Evolutionary conservation across 1,140 invertebrate genomes (phyloP), one percentile per base, ranked within the genome.

Genomic region (Daktulosphaira vitifoliae): DNA sequence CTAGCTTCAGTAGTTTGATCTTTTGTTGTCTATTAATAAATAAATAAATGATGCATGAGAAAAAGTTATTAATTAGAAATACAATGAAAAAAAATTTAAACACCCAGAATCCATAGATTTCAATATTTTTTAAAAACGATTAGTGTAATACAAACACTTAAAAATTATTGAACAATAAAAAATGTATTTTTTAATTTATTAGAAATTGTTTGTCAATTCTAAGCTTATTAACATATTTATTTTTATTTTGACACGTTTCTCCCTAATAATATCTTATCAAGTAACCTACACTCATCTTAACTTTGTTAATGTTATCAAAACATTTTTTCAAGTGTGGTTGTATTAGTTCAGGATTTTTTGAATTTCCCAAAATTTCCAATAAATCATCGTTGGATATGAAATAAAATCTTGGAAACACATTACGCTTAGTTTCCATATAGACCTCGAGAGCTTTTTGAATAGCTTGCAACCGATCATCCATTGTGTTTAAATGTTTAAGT

Each of bases 351-450:
- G 89, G 89, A 70, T 84, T 85, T 71, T 84, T 90, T 2, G 88
- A 85, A 74, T 91, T 85, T 4, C 83, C 85, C 38, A 93, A 76
- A 71, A 92, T 92, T 75, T 92, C 89, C 7, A 93, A 75, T 23
- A 92, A 76, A 74, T 92, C 89, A 74, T 92, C 89, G 75, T 92
- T 91, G 6, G 89, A 92, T 69, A 92, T 85, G 71, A 93, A 93
- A 77, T 91, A 92, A 74, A 90, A 88, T 69, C 84, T 73, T 52
- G 89, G 89, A 77, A 93, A 92, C 51, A 87, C 72, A 71, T 87
- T 83, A 39, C 90, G 75, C 73, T 92, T 92, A 0, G 84, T 86
- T 77, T 92, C 90, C 66, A 93, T 76, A 75, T 92, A 93, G 75
- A 81, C 79, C 80, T 90, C 86, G 69, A 92, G 72, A 52, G 85